Base-by-base conservation (phyloP, 2,888 invertebrate genomes). In the Caenorhabditis sp. region DNA sequence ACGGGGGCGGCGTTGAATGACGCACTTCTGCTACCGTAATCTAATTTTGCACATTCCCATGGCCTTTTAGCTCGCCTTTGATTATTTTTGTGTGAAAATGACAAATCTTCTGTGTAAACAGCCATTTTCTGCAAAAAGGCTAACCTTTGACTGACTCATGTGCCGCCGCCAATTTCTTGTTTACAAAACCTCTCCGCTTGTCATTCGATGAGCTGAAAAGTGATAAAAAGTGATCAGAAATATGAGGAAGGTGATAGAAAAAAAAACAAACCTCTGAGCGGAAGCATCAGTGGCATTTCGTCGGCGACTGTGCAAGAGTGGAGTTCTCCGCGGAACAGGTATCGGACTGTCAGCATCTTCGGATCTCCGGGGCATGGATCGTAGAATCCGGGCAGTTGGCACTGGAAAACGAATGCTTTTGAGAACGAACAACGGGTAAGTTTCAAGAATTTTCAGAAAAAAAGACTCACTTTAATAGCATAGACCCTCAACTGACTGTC, bases 371-470 rank as follows among this genome's bases (percentile, higher is more conserved):
- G 91, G 86, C 96, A 96, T 0, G 97, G 97, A 93, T 99, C 98
- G 93, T 95, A 98, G 93, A 98, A 98, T 35, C 98, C 98, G 13
- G 98, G 96, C 83, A 98, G 93, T 92, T 97, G 96, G 92, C 96
- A 95, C 97, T 98, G 93, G 28, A 94, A 94, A 85, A 15, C 11
- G 13, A 13, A 13, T 13, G 40, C 9, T 9, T 32, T 32, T n/a
- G n/a, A n/a, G n/a, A n/a, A n/a, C n/a, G n/a, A n/a, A 32, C 4
- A 32, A 32, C 32, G 55, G n/a, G 28, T n/a, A 26, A 13, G 15
- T 28, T 13, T 28, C 15, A 4, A 11, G 1, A 44, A 44, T 44
- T 62, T 35, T 28, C 40, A 11, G 20, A 11, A 62, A 68, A 50
- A 37, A 51, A 20, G 9, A 55, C 69, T 22, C 24, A 90, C 89